Evolutionary conservation across 2,888 invertebrate genomes (phyloP), one percentile per base, ranked within the genome.

Genomic region (Helobdella robusta): DNA sequence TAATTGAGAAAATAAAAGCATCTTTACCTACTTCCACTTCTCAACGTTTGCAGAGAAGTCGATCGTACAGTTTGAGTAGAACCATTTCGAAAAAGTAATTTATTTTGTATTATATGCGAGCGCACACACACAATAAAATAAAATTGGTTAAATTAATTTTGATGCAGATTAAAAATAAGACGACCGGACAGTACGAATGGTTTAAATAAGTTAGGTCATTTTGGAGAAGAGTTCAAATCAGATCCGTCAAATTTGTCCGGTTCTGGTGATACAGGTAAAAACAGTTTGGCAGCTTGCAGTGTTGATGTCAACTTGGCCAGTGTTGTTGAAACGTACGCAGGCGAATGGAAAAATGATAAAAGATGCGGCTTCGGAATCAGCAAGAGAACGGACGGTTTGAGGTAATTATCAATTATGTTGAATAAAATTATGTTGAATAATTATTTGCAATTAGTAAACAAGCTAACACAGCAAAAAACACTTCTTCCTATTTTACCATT

Each of bases 301-400:
- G 62, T 62, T 2, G 62, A 62, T 46, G 62, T 62, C 4, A 46
- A 30, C 18, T 50, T 50, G 28, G 62, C 62, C 20, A 46, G 62
- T 62, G 62, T 46, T 11, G 46, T 62, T n/a, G 62, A 62, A 46
- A 32, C 30, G 23, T 62, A 62, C 25, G 46, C 62, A n/a, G 62
- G 62, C 25, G 62, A 62, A 30, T 62, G 62, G 62, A 62, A 62
- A 25, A 50, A 34, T n/a, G 62, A 62, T 32, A 62, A 62, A 62
- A 36, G 62, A 15, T 62, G 62, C 30, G 62, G 62, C 20, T 62
- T 40, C 34, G 62, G 62, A 46, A 46, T 62, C 50, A 62, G 62
- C 44, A 30, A 62, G 34, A 25, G 62, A 50, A 50, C 62, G 20
- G 62, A 62, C 44, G 62, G 62, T 8, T 32, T 62, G 3, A 50